Percentiles rank a stretch among this genome's conserved stretches.
Conservation (phyloP, 2,797 vertebrate species). For the Picus viridis region DNA sequence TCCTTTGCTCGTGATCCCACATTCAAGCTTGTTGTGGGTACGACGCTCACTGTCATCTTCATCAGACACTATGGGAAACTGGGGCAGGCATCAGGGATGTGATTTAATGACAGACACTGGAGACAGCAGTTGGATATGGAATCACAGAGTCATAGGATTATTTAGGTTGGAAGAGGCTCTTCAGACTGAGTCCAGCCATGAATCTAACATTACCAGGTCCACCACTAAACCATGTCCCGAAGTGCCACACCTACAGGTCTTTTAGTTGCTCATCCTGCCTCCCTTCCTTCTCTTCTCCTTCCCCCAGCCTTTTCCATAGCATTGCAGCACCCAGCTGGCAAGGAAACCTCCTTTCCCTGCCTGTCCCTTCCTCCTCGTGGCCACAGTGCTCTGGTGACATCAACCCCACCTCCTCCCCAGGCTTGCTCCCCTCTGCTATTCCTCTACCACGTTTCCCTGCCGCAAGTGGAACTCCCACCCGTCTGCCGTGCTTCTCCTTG, state of each 20-base stretch:
- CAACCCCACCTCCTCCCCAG: background rate
- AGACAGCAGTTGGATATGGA: background rate
- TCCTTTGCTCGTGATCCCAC: background rate
- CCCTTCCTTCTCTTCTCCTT: background rate
- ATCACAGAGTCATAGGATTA: background rate
- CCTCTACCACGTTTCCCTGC: background rate
- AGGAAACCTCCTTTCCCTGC: background rate
- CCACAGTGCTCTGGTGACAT: background rate
- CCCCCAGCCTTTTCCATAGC: background rate
- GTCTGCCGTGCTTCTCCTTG: background rate
- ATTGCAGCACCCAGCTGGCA: background rate
- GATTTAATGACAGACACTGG: background rate
- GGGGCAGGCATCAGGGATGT: background rate
- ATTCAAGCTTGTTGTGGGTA: background rate
- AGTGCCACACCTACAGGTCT: background rate
- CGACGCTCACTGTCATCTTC: accelerated
- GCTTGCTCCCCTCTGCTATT: background rate
- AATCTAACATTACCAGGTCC: background rate
- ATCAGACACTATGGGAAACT: background rate
- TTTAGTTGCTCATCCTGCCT: background rate
- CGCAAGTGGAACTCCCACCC: background rate
- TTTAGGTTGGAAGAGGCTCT: background rate
- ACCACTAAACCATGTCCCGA: background rate
- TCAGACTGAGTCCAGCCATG: background rate
- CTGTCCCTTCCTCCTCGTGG: background rate